Evolutionary conservation across 2,797 vertebrate species (phyloP), one percentile per base, ranked within the genome.

Genomic region (Limosa lapponica): DNA sequence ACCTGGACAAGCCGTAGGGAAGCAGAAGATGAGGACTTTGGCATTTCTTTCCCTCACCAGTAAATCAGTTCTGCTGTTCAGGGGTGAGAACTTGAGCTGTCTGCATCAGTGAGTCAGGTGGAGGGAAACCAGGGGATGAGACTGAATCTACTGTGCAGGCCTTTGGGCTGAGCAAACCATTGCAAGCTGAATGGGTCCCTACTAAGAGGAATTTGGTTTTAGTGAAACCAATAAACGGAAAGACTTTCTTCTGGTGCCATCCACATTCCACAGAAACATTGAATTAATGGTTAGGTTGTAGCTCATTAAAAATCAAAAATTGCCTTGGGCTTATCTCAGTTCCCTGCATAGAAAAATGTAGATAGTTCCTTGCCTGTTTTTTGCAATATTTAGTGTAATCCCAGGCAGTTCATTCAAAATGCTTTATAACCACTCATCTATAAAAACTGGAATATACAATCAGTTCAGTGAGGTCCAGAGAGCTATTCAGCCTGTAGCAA

Each of bases 91-190:
- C 13, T 54, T 57, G 13, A 20, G 8, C 24, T 85, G 43, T 1
- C 2, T 49, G 43, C 10, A 52, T 18, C 0, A 0, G 36, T 39
- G 39, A 25, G 11, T 46, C 30, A 55, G 23, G 18, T 48, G 34
- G 36, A 66, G 27, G 10, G 12, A 69, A 74, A 65, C 5, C 22
- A 61, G 11, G 5, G 9, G 8, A 24, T 58, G 20, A 34, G 39
- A 51, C 6, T 49, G 16, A 32, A 8, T 0, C 12, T 80, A 16
- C n/a, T 41, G 7, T 48, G 30, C n/a, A 81, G 36, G 24, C 44
- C 30, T 48, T 16, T 48, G 44, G 24, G 39, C 17, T 69, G 18
- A 5, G 34, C 10, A 54, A 43, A 69, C 7, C 20, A 14, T 12
- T 78, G 65, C 16, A 43, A 15, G 13, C 10, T 49, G 37, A 86